Evolutionary conservation across 53 echinoderm and acorn worm genomes (phyloP).

Genomic region (Temnopleurus reevesii): DNA sequence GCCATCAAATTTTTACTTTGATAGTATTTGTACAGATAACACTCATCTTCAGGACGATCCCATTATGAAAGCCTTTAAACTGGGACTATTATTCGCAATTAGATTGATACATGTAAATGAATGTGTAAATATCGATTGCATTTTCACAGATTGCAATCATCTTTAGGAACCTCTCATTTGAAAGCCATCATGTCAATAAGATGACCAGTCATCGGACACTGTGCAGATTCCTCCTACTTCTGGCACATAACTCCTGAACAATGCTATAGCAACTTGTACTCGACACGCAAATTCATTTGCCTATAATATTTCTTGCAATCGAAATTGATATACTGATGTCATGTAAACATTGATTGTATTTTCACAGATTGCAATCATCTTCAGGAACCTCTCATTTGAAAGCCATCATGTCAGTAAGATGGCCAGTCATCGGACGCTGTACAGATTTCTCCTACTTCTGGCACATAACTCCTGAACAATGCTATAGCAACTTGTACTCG

Average conservation of each 20-base stretch:
- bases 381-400: constrained; percentile 97
- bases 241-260: constrained; percentile 82
- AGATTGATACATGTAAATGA: no score
- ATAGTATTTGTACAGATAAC: constrained; percentile 77
- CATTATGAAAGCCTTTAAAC: no score
- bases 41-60: constrained; percentile 80
- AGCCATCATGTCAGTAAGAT: constrained; percentile 76
- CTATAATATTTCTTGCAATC: no score
- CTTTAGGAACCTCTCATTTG: constrained; percentile 88
- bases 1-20: no score
- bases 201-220: constrained; percentile 90
- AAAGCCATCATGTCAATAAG: constrained; percentile 69
- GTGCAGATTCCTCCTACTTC: constrained; percentile 81
- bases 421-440: constrained; percentile 89
- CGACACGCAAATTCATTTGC: no score
- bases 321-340: no score
- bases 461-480: constrained; percentile 89
- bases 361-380: constrained; percentile 68
- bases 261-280: constrained; percentile 86
- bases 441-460: constrained; percentile 85
- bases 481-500: constrained; percentile 87
- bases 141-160: constrained; percentile 88
- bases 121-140: background rate
- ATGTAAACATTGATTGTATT: background rate
- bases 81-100: no score